Evolutionary conservation across 2,113 vertebrate species (phyloP), one percentile per base, ranked within the genome.

Genomic region (Microtus richardsoni): DNA sequence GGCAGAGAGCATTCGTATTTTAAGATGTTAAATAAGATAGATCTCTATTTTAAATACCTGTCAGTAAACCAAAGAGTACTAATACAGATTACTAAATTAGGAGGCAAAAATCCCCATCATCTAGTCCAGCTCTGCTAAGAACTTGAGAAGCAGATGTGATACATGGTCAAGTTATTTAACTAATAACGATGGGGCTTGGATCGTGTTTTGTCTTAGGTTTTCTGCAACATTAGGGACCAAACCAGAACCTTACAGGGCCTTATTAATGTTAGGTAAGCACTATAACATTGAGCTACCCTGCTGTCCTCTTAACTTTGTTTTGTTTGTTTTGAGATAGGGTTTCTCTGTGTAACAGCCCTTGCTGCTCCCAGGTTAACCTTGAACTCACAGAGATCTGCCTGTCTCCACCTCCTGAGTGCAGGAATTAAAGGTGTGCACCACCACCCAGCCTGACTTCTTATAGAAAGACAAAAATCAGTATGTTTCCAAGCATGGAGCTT

Each of bases 41-140:
- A 83, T n/a, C 52, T 52, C 88, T 58, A 88, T 92, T 92, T 89
- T 89, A 93, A 85, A 78, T 28, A 84, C 6, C 82, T 84, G 64
- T 52, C 24, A 62, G 49, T 71, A 89, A 80, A 93, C 13, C 47
- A 95, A 66, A 88, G 70, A 68, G 49, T 84, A 84, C 54, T 84
- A 60, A 62, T 44, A 44, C 26, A 84, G 58, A 64, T 84, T 84
- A 84, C 58, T 84, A 64, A 28, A 44, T 64, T 44, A 84, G 58
- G 39, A 64, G 58, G 58, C 54, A 84, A 84, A 28, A 58, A 58
- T 21, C 19, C 17, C 54, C 54, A 19, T 58, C 17, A 64, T 83
- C 44, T 14, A 6, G 36, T 16, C 22, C 21, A 60, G 12, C 36
- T 83, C 79, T 54, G 17, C 19, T 60, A 83, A 39, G 79, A 83